Conservation (phyloP, 2,113 vertebrate species). For the Sinocyclocheilus maitianheensis region DNA sequence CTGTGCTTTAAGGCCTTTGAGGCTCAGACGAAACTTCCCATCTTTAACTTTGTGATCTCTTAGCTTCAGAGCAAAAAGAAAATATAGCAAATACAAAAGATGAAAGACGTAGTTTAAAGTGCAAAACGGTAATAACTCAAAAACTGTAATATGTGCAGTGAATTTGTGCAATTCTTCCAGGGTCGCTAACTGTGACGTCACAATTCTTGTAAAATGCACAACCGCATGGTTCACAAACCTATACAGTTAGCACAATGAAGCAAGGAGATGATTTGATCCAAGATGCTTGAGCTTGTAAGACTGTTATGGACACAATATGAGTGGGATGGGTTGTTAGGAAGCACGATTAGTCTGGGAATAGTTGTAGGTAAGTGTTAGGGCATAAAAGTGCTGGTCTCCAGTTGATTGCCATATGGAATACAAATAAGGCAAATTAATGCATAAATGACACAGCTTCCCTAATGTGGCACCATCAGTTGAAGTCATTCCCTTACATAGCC, state of each 20-base stretch:
- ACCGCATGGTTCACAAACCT: constrained; percentile 52
- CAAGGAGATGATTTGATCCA: constrained; percentile 71
- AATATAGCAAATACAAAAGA: background rate
- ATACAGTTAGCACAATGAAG: constrained; percentile 67
- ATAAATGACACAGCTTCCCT: background rate
- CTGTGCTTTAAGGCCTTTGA: constrained; percentile 70
- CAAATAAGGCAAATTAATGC: background rate
- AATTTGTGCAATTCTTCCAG: background rate
- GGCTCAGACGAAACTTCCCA: constrained; percentile 67
- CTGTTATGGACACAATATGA: constrained; percentile 69
- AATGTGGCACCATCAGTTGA: background rate
- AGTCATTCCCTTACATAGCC: constrained; percentile 1
- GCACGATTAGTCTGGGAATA: constrained; percentile 14
- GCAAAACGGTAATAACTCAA: background rate
- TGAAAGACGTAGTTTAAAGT: background rate
- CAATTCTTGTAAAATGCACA: background rate
- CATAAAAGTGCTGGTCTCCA: background rate
- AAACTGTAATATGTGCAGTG: background rate
- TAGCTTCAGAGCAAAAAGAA: constrained; percentile 67
- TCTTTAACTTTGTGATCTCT: constrained; percentile 78
- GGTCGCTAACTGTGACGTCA: background rate
- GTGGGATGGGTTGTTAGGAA: constrained; percentile 50
- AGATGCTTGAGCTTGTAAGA: constrained; percentile 66
- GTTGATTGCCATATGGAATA: background rate
- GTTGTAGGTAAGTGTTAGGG: background rate